Base-by-base conservation (phyloP, 2,888 invertebrate genomes). In the Actias luna region DNA sequence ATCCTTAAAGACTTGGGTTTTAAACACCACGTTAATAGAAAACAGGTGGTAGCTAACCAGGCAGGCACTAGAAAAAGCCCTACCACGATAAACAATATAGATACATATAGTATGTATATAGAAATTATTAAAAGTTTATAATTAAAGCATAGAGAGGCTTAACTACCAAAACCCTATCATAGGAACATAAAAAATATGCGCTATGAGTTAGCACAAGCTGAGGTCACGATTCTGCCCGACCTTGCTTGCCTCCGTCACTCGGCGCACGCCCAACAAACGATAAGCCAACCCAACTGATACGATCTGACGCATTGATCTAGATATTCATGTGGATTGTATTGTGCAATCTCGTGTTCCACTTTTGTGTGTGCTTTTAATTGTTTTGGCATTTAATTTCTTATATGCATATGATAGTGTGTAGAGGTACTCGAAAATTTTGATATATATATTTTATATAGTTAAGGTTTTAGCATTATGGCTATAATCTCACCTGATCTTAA, bases 241-340 rank as follows among this genome's bases (percentile, higher is more conserved):
- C 78, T 76, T 69, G 72, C 78, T 76, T 69, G 72, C 64, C 63
- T 60, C 62, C 70, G 67, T 29, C 14, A 35, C 50, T 27, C 52
- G n/a, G 16, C 52, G 55, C 73, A 69, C 70, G 65, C 65, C 66
- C 68, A 64, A 59, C 67, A 75, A 75, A 73, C 68, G 62, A 79
- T 78, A 76, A 69, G 68, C 71, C 25, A 50, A 42, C 12, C 46
- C 12, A 22, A 16, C 59, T 71, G 70, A 71, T 68, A 69, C 70
- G 72, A 76, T 52, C 55, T 63, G 61, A 61, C 61, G 58, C 46
- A 42, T 62, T 62, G 63, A 68, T 80, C 79, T 72, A 73, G 75
- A 77, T 77, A 72, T 63, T 50, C 64, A 50, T 50, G 63, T 65
- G 29, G 55, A 55, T 55, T 29, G 46, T 50, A 55, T 55, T 55